Conservation (phyloP, 2,113 vertebrate genomes). For the Chlorocebus sabaeus region DNA sequence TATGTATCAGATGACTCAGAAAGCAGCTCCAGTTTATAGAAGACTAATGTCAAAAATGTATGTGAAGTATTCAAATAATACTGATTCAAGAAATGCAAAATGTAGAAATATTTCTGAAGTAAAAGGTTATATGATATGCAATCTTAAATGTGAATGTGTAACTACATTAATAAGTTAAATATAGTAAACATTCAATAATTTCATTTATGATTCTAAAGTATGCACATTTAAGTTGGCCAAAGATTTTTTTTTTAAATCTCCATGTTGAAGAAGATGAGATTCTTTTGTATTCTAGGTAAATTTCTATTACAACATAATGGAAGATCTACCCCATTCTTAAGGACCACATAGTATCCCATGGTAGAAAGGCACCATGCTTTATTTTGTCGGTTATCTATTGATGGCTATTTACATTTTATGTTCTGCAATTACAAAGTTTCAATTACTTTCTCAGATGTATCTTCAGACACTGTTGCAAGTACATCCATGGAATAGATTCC, state of each 20-base stretch:
- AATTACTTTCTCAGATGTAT: conserved; percentile 5
- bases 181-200: neutral
- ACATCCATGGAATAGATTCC: neutral
- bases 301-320: neutral
- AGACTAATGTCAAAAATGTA: neutral
- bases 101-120: neutral
- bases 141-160: neutral
- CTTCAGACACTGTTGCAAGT: neutral
- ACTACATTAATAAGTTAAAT: neutral
- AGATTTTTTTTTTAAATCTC: neutral
- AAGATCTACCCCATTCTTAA: neutral
- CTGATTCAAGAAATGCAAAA: conserved; percentile 12
- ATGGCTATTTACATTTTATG: neutral
- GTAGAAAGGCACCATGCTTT: neutral
- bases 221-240: neutral
- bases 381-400: neutral
- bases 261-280: neutral
- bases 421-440: neutral
- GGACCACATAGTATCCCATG: neutral
- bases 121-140: neutral
- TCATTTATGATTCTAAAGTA: neutral
- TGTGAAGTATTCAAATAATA: neutral
- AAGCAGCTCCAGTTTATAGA: neutral
- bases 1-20: neutral
- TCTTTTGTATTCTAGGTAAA: neutral